Conservation (phyloP, 2,113 vertebrate species). For the Desmodus rotundus region DNA sequence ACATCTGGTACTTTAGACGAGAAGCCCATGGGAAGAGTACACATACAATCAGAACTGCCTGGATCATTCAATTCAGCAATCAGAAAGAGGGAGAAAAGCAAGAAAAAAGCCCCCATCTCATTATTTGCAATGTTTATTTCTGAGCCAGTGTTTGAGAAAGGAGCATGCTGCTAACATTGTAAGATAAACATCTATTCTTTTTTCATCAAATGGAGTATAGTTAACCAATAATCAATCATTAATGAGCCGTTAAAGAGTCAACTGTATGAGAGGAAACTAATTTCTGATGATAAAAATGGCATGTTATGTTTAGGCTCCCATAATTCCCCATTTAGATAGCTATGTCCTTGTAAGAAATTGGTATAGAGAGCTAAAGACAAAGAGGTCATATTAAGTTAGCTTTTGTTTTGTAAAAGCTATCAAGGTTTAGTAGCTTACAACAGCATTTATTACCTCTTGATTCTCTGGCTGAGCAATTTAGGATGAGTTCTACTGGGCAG, state of each 20-base stretch:
- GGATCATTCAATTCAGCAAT: not conserved
- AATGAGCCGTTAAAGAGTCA: conserved; percentile 31
- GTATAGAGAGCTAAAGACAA: conserved; percentile 10
- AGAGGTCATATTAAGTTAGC: not conserved
- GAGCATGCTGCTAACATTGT: not conserved
- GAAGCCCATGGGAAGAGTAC: conserved; percentile 32
- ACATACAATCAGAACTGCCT: not conserved
- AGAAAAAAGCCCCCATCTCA: not conserved
- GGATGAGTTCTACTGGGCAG: not conserved
- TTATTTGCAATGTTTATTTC: conserved; percentile 32
- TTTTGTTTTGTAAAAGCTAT: not conserved
- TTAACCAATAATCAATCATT: conserved; percentile 46
- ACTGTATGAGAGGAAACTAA: conserved; percentile 31
- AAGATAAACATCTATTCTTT: conserved; percentile 9
- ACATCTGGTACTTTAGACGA: conserved; percentile 39
- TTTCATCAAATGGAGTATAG: conserved; percentile 42
- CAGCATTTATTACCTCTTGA: not conserved
- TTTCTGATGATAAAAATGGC: conserved; percentile 28
- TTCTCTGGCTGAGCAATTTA: not conserved
- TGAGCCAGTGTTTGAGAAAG: not conserved
- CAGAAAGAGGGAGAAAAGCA: not conserved
- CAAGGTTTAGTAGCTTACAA: not conserved
- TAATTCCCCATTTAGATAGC: not conserved
- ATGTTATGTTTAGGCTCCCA: not conserved
- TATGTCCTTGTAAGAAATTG: not conserved